A percentile compares a stretch with the other conserved stretches of the same genome.
Evolutionary conservation across 37 sponge, comb jelly and placozoan genomes (phyloP).

Genomic region (Lycopodina hypogea): DNA sequence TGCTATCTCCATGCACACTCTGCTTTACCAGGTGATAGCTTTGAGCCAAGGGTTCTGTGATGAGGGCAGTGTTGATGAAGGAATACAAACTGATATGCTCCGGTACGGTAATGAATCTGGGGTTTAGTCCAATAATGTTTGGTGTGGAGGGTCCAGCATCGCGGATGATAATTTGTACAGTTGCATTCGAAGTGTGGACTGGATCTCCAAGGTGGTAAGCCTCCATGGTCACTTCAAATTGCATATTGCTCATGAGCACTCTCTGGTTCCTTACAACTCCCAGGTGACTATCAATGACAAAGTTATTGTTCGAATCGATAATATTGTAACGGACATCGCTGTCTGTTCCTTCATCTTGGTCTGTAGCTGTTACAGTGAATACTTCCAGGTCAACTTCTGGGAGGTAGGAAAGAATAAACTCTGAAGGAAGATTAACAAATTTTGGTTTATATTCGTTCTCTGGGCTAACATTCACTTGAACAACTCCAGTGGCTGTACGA

Average conservation of each 20-base stretch:
- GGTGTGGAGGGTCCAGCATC: constrained; percentile 1
- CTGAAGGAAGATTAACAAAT: constrained; percentile 13
- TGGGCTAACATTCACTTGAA: constrained; percentile 23
- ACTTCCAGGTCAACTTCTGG: constrained; percentile 24
- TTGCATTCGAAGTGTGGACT: not conserved
- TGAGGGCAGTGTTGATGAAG: not conserved
- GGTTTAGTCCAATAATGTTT: not conserved
- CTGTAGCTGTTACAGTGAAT: constrained; percentile 42
- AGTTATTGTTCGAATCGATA: not conserved
- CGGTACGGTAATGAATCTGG: not conserved
- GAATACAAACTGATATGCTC: not conserved
- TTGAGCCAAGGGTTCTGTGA: constrained; percentile 7
- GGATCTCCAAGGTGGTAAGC: constrained; percentile 46
- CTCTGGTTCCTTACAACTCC: constrained; percentile 55
- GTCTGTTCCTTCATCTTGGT: constrained; percentile 47
- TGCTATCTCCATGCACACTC: not conserved
- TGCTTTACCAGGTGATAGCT: constrained; percentile 21
- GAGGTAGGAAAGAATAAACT: constrained; percentile 29
- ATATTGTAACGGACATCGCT: constrained; percentile 9
- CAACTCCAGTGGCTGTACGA: constrained; percentile 27
- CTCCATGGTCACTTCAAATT: constrained; percentile 5
- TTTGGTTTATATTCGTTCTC: constrained; percentile 51
- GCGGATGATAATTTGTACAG: constrained; percentile 4
- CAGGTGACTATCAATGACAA: constrained; percentile 31
- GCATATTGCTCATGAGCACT: not conserved